These are phyloP conservation scores for Marcusenius ussheri DNA, from an alignment of 2,113 vertebrate genomes.

Conservation along the genomic window DNA sequence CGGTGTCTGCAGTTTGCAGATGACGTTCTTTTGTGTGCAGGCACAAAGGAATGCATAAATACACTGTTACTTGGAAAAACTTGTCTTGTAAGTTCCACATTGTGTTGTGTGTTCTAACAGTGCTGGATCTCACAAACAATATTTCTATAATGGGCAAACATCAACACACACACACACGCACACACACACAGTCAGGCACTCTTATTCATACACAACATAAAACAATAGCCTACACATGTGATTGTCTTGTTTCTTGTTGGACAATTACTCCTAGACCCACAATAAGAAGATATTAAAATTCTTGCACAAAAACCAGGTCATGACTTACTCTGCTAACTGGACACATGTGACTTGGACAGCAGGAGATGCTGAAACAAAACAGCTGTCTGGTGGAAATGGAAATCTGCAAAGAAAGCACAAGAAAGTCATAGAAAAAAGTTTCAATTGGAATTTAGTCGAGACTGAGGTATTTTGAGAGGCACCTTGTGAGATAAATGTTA, in stretches of 20 bases:
- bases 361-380: background rate
- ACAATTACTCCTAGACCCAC: background rate
- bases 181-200: background rate
- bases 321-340: background rate
- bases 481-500: background rate
- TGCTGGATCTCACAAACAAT: background rate
- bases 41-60: background rate
- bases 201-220: background rate
- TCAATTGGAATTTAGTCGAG: background rate
- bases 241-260: background rate
- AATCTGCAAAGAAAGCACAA: background rate
- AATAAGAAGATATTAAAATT: background rate
- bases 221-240: background rate
- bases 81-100: background rate
- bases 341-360: conserved; percentile 7
- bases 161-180: background rate
- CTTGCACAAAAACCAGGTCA: background rate
- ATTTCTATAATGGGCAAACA: background rate
- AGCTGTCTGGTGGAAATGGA: background rate
- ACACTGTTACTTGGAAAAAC: background rate
- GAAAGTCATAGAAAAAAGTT: background rate
- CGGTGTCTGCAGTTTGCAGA: background rate
- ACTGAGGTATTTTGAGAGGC: background rate
- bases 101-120: background rate
- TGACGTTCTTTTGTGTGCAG: background rate